phyloP scores from a whole-genome alignment of 2,797 vertebrate species.

The Hydrophis major region DNA sequence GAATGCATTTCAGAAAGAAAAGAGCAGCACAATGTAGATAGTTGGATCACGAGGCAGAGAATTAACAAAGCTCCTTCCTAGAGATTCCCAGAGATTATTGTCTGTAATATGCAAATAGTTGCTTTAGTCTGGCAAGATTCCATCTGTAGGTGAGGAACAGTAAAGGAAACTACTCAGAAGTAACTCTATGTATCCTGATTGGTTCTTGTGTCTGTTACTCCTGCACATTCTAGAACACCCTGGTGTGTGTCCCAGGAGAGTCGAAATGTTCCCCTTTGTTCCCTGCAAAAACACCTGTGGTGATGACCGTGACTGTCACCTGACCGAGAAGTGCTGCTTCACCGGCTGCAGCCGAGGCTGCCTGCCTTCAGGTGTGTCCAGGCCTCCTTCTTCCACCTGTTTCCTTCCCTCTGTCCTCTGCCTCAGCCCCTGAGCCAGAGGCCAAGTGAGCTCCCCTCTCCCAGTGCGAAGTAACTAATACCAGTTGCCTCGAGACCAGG shows the following conservation, averaged over 20 bases:
- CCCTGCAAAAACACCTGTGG: not conserved
- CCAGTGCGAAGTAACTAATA: not conserved
- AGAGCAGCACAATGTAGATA: not conserved
- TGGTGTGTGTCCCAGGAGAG: not conserved
- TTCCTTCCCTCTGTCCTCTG: not conserved
- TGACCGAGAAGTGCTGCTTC: slow-evolving; percentile 27
- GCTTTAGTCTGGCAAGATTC: not conserved
- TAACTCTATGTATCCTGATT: not conserved
- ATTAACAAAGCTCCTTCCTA: not conserved
- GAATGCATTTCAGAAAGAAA: not conserved
- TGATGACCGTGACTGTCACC: not conserved
- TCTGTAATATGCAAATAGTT: not conserved
- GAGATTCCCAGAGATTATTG: not conserved
- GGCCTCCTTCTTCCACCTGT: too few relatives aligned
- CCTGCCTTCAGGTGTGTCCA: not conserved
- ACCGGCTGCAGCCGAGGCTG: slow-evolving; percentile 1
- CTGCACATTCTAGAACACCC: not conserved
- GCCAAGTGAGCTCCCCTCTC: not conserved
- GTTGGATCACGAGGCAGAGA: not conserved
- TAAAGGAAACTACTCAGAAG: not conserved
- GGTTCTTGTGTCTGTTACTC: not conserved
- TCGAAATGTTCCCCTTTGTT: not conserved
- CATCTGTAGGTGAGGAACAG: not conserved
- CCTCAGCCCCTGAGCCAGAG: not conserved
- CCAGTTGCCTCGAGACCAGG: not conserved